Evolutionary conservation across 2,888 invertebrate species (phyloP).

Genomic region (Carpatolechia fugitivella): DNA sequence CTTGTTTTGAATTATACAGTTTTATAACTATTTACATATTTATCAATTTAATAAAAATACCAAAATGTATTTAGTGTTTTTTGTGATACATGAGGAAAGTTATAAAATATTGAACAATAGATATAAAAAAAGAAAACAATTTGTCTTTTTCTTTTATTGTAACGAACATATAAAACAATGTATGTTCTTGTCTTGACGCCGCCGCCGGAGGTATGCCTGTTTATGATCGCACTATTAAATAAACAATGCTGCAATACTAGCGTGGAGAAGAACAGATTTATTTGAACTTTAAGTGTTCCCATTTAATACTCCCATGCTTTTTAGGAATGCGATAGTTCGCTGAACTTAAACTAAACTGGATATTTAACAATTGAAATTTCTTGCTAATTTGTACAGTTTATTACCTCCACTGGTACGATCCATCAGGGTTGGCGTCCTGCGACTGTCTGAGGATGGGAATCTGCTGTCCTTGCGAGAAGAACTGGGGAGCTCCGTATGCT

Average conservation of each 20-base stretch:
- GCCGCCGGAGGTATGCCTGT: conserved; percentile 41
- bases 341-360: too few relatives aligned
- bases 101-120: too few relatives aligned
- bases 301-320: background rate
- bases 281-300: conserved; percentile 1
- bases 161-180: background rate
- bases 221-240: conserved; percentile 17
- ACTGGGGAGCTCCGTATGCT: conserved; percentile 61
- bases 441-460: conserved; percentile 81
- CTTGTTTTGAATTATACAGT: too few relatives aligned
- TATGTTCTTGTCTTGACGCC: conserved; percentile 47
- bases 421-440: conserved; percentile 78
- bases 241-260: background rate
- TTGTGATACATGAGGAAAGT: too few relatives aligned
- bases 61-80: background rate
- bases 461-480: conserved; percentile 43
- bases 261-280: background rate
- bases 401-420: conserved; percentile 82
- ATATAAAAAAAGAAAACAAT: too few relatives aligned
- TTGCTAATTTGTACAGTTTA: too few relatives aligned
- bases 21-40: too few relatives aligned
- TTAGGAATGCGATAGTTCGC: too few relatives aligned
- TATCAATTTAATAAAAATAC: too few relatives aligned
- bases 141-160: too few relatives aligned
- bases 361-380: too few relatives aligned